phyloP scores from a whole-genome alignment of 2,888 invertebrate species.

The Napeogenes inachia region DNA sequence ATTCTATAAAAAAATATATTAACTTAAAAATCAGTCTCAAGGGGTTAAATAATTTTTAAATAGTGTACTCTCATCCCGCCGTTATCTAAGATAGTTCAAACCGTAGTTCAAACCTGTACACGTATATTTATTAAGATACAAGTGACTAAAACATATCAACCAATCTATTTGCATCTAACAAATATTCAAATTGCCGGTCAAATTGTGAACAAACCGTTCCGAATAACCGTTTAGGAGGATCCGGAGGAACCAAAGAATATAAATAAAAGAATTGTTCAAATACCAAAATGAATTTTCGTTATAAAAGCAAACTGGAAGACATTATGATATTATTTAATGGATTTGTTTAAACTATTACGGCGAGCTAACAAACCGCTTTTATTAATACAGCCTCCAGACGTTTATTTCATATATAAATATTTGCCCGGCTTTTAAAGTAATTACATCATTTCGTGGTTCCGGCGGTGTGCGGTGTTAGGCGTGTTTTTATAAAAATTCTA shows the following conservation, averaged over 20 bases:
- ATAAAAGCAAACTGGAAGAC: conserved; percentile 24
- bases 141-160: no score
- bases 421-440: conserved; percentile 71
- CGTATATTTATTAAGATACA: no score
- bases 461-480: conserved; percentile 12
- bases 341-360: conserved; percentile 56
- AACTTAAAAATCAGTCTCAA: no score
- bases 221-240: neutral
- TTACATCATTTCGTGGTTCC: conserved; percentile 36
- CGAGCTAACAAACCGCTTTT: conserved; percentile 34
- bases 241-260: neutral
- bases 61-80: no score
- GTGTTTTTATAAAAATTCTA: conserved; percentile 10
- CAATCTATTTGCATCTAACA: no score
- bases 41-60: no score
- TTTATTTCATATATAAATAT: conserved; percentile 66
- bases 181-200: no score
- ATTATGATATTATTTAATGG: conserved; percentile 40
- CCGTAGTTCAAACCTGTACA: no score
- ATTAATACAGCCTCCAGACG: conserved; percentile 53
- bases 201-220: neutral
- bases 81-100: no score
- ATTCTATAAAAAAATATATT: no score
- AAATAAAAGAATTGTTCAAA: conserved; percentile 6
- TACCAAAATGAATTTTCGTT: conserved; percentile 4